Evolutionary conservation across 1,140 invertebrate genomes (phyloP).

Genomic region (Drosophila sechellia): DNA sequence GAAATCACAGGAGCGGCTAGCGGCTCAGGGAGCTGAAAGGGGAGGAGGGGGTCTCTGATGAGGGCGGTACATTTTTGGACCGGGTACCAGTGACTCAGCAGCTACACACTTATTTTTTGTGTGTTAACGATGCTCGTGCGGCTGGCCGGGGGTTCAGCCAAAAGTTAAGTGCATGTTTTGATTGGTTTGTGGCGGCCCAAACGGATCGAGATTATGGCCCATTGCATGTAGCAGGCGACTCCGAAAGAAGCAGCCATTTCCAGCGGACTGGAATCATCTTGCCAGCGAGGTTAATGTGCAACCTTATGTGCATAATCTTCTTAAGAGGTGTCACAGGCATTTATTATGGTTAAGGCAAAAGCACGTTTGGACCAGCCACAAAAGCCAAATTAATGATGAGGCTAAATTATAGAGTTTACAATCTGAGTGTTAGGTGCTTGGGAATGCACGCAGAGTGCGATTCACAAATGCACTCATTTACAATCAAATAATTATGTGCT

Average conservation of each 20-base stretch:
- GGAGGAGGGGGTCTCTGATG: conserved; percentile 6
- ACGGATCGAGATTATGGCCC: conserved; percentile 63
- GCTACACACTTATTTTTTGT: conserved; percentile 27
- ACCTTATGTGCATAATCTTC: conserved; percentile 60
- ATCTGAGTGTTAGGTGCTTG: conserved; percentile 4
- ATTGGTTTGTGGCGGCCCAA: conserved; percentile 70
- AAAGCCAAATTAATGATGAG: conserved; percentile 52
- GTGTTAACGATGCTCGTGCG: conserved; percentile 57
- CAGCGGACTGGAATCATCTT: conserved; percentile 9
- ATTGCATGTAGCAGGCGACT: conserved; percentile 45
- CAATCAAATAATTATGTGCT: background rate
- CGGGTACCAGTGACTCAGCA: conserved; percentile 63
- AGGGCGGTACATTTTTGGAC: conserved; percentile 56
- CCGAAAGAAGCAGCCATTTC: background rate
- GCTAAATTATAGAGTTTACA: conserved; percentile 39
- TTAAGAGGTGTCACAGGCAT: conserved; percentile 60
- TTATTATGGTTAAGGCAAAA: conserved; percentile 34
- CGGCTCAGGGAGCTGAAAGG: background rate
- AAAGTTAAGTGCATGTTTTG: conserved; percentile 81
- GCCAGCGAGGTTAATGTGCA: conserved; percentile 51
- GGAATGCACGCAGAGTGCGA: conserved; percentile 14
- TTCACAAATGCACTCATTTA: background rate
- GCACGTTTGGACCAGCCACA: conserved; percentile 7
- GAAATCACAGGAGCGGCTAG: background rate
- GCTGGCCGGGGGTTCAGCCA: conserved; percentile 36